These are phyloP conservation scores for Atherinomorus stipes DNA, from an alignment of 2,113 vertebrate species.

Conservation along the genomic window DNA sequence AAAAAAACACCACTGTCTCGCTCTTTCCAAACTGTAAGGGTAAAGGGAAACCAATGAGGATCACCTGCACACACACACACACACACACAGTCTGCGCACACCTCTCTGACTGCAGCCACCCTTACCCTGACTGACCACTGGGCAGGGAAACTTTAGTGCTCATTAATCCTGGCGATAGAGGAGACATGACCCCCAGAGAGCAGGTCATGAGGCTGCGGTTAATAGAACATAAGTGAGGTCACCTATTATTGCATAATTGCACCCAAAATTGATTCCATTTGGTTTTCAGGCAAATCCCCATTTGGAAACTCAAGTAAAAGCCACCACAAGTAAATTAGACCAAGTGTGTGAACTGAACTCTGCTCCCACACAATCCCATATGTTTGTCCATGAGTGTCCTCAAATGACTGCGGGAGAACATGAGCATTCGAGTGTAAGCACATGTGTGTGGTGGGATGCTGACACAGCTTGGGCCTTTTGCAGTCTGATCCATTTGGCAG, in stretches of 20 bases:
- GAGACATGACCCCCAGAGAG: slow-evolving; percentile 52
- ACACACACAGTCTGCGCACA: slow-evolving; percentile 9
- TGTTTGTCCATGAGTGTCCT: slow-evolving; percentile 11
- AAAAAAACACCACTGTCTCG: slow-evolving; percentile 42
- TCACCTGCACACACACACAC: slow-evolving; percentile 24
- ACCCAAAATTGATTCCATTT: slow-evolving; percentile 57
- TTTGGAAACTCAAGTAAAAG: slow-evolving; percentile 39
- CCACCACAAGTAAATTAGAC: slow-evolving; percentile 27
- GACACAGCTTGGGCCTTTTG: slow-evolving; percentile 75
- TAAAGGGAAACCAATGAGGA: slow-evolving; percentile 60
- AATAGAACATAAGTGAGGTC: slow-evolving; percentile 69
- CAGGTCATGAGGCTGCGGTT: slow-evolving; percentile 48
- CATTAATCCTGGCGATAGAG: slow-evolving; percentile 75
- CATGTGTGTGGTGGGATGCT: slow-evolving; percentile 59
- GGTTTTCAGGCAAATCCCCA: slow-evolving; percentile 37
- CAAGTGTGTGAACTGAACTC: slow-evolving; percentile 50
- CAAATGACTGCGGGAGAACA: slow-evolving; percentile 32
- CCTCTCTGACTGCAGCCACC: slow-evolving; percentile 49
- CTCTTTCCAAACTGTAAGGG: slow-evolving; percentile 65
- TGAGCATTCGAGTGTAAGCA: slow-evolving; percentile 17
- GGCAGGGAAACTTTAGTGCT: slow-evolving; percentile 65
- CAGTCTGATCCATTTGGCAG: slow-evolving; percentile 79
- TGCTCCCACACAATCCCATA: slow-evolving; percentile 25
- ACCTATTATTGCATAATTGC: slow-evolving; percentile 47
- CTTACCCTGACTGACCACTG: slow-evolving; percentile 56